These are phyloP conservation scores for Tetragonula carbonaria DNA, from an alignment of 2,888 invertebrate species.

Conservation along the genomic window DNA sequence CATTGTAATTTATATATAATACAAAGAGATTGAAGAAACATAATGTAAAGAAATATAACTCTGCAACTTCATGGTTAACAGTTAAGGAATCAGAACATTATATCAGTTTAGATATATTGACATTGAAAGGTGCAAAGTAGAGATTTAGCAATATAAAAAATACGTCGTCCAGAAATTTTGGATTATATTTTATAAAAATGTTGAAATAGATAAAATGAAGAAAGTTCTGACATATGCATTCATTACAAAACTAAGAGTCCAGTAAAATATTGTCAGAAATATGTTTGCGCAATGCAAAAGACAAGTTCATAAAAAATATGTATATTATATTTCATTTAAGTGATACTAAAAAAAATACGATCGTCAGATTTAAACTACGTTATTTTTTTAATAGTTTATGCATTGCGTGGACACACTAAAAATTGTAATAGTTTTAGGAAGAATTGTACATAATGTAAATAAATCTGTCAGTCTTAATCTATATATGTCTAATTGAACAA, in stretches of 20 bases:
- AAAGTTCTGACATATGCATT: slow-evolving; percentile 55
- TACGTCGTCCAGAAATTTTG: slow-evolving; percentile 74
- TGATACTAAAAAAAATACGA: slow-evolving; percentile 30
- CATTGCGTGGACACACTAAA: slow-evolving; percentile 69
- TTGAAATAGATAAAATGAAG: slow-evolving; percentile 54
- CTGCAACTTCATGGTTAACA: slow-evolving; percentile 44
- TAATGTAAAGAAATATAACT: slow-evolving; percentile 56
- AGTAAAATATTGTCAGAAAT: slow-evolving; percentile 56
- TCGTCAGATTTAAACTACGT: slow-evolving; percentile 43
- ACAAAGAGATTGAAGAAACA: slow-evolving; percentile 52
- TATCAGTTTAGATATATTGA: slow-evolving; percentile 52
- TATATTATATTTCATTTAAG: slow-evolving; percentile 41
- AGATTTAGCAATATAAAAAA: slow-evolving; percentile 64
- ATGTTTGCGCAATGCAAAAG: slow-evolving; percentile 67
- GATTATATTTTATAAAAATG: slow-evolving; percentile 75
- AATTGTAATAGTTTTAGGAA: slow-evolving; percentile 71
- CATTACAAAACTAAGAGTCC: slow-evolving; percentile 46
- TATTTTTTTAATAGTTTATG: slow-evolving; percentile 66
- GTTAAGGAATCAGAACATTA: slow-evolving; percentile 65
- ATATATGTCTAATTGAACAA: slow-evolving; percentile 79
- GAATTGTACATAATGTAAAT: slow-evolving; percentile 83
- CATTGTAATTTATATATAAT: slow-evolving; percentile 55
- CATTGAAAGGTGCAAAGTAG: slow-evolving; percentile 58
- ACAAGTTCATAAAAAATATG: slow-evolving; percentile 31
- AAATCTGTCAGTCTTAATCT: slow-evolving; percentile 76